phyloP scores from a whole-genome alignment of 2,888 invertebrate species.

The Andrena camellia region DNA sequence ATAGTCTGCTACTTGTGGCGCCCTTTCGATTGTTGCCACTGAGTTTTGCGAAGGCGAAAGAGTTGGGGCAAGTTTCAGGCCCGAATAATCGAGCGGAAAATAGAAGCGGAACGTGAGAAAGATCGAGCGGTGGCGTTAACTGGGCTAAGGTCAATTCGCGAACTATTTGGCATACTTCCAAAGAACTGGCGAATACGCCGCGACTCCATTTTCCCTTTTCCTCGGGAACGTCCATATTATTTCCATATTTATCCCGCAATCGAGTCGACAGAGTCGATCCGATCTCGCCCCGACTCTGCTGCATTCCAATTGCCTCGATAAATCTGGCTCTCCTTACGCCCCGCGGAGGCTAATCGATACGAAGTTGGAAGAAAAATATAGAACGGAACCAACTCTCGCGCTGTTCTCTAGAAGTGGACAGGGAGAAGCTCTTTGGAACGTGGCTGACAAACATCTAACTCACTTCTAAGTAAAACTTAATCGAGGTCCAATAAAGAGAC shows the following conservation, averaged over 20 bases:
- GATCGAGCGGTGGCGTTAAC: slow-evolving; percentile 67
- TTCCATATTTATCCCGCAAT: slow-evolving; percentile 49
- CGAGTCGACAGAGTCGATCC: slow-evolving; percentile 15
- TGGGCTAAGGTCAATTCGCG: slow-evolving; percentile 76
- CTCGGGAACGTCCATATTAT: slow-evolving; percentile 32
- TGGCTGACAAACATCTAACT: too few species aligned
- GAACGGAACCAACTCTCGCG: background rate
- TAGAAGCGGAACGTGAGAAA: slow-evolving; percentile 59
- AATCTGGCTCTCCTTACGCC: background rate
- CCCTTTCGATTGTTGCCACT: background rate
- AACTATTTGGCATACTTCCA: slow-evolving; percentile 73
- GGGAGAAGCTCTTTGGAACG: too few species aligned
- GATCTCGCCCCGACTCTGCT: background rate
- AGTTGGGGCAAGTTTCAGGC: slow-evolving; percentile 5
- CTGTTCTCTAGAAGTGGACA: background rate
- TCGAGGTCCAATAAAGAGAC: too few species aligned
- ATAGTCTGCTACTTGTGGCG: too few species aligned
- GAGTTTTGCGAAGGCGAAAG: too few species aligned
- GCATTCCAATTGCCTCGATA: background rate
- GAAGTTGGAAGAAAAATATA: background rate
- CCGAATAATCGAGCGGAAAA: slow-evolving; percentile 62
- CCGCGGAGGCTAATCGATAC: background rate
- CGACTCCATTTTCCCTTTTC: slow-evolving; percentile 38
- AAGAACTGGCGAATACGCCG: slow-evolving; percentile 35
- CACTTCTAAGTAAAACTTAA: too few species aligned